Base-by-base conservation (phyloP, 2,888 invertebrate genomes). In the Hypsopygia costalis region DNA sequence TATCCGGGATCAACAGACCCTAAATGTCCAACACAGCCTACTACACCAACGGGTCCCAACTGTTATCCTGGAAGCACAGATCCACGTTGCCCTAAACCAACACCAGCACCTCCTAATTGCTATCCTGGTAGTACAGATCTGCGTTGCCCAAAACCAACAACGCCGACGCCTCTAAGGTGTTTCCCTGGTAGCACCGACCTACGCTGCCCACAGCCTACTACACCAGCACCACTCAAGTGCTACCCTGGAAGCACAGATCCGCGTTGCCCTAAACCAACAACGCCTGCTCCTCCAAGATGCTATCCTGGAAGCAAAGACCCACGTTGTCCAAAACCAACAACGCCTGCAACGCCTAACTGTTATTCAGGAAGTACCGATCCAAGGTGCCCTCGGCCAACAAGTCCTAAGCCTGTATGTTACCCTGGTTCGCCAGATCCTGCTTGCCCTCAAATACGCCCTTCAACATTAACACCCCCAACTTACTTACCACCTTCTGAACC, bases 301-400 rank as follows among this genome's bases (percentile, higher is more conserved):
- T 47, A 51, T 9, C 49, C 51, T 37, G 54, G 55, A 62, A 69
- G 43, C 47, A 65, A 11, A 34, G 51, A 47, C 48, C 66, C 37
- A 41, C 55, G 69, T 12, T 63, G 65, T 10, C 53, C 63, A 0
- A 43, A 38, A 7, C 62, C 70, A 28, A 67, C 51, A 32, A 48
- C 50, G 5, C 52, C 41, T 1, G 38, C 47, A 20, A 32, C 36
- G 4, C 52, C 44, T 16, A 47, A 46, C 3, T 68, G 70, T 30
- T 62, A 59, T 41, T 66, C 67, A 27, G 76, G 77, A 3, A 66
- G 68, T 2, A 49, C 28, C 0, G 71, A 80, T 42, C 62, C 64
- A 0, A 36, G 47, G 6, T 52, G 49, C 34, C 47, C 44, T 6
- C 47, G 6, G 67, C 73, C 49, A 49, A 38, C 36, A 20, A 29